phyloP scores from a whole-genome alignment of 2,113 vertebrate genomes.

The Mus spicilegus region DNA sequence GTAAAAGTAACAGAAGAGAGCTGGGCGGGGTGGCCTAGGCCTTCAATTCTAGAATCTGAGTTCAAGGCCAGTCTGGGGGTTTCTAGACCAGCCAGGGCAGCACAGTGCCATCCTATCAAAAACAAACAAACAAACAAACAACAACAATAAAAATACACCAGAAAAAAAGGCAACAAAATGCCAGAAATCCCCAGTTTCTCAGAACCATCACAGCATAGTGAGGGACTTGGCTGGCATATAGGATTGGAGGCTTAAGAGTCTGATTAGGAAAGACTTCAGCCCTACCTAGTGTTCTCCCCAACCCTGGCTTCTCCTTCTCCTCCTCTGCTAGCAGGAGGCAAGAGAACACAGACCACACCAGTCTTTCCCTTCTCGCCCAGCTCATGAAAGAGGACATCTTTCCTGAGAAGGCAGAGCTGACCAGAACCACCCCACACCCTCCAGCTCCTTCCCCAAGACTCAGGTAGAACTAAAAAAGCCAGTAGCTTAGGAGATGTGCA shows the following conservation, averaged over 20 bases:
- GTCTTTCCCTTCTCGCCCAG: background rate
- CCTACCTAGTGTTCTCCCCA: background rate
- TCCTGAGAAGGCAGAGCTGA: background rate
- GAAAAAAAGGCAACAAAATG: background rate
- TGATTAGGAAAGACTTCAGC: background rate
- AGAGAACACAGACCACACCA: background rate
- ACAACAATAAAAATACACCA: background rate
- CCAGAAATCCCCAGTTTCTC: background rate
- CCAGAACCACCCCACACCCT: accelerated
- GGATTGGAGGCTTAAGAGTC: background rate
- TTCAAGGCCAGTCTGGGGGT: background rate
- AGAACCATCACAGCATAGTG: background rate
- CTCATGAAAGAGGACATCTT: background rate
- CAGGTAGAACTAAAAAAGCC: background rate
- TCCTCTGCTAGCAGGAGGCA: background rate
- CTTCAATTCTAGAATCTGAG: background rate
- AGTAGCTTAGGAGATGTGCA: background rate
- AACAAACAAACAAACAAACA: background rate
- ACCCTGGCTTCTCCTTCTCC: background rate
- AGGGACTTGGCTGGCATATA: background rate
- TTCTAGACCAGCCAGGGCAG: background rate
- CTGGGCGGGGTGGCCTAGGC: background rate
- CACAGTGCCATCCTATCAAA: background rate
- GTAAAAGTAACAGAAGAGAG: background rate
- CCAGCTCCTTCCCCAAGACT: background rate